Evolutionary conservation across 1,140 invertebrate species (phyloP), one percentile per base, ranked within the genome.

Genomic region (Cherax destructor): DNA sequence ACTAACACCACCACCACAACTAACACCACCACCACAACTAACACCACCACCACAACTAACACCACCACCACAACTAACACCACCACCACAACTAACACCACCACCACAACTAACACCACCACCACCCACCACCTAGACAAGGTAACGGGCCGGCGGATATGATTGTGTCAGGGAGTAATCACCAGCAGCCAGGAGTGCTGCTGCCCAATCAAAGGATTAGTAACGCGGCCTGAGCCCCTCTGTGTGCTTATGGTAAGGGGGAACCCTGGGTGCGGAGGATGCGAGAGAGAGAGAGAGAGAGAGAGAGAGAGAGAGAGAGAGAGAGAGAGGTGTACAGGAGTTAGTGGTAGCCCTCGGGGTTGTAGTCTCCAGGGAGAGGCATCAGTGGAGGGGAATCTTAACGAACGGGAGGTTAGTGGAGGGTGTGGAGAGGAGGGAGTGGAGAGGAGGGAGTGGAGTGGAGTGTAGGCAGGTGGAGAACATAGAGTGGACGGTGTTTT

Each of bases 161-260:
- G 69, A 74, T 74, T 30, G 69, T 74, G 69, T 74, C 6, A 30
- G 69, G 24, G 69, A 74, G 69, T 24, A 74, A 74, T 74, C 69
- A 74, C 24, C 69, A 11, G n/a, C n/a, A 1, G 21, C 61, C 16
- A 69, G 80, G 49, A 83, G 59, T 47, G 81, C 59, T 69, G 24
- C 30, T 21, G n/a, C n/a, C 59, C 81, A 65, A 83, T 83, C 81
- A 83, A 69, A 52, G 81, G 81, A 83, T 83, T 83, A 83, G 81
- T 69, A 83, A 83, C 81, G 81, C 81, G 10, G 24, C 24, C 30
- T 83, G 80, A 83, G 80, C 80, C 56, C n/a, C 9, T 69, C 59
- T 84, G 59, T 84, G 83, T 84, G 59, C 52, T 47, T 81, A 24
- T 84, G 83, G 10, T 10, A 7, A 30, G 1, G 56, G 49, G 30